These are phyloP conservation scores for Calephelis perditalis DNA, from an alignment of 2,888 invertebrate genomes.

Conservation along the genomic window DNA sequence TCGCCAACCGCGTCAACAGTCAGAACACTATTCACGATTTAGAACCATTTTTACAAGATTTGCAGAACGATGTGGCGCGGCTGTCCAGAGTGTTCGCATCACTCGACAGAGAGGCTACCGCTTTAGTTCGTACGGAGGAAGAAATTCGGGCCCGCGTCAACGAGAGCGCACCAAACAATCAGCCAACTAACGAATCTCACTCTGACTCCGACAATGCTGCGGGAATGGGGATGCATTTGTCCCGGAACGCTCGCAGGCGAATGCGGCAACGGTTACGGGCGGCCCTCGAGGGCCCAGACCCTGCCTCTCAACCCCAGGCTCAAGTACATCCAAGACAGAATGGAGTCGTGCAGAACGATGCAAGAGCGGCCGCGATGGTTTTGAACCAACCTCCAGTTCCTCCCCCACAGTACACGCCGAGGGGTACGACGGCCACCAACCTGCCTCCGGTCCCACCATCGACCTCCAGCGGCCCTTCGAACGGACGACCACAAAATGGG, in stretches of 20 bases:
- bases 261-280: constrained; percentile 53
- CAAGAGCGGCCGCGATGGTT: constrained; percentile 10
- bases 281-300: constrained; percentile 40
- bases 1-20: constrained; percentile 53
- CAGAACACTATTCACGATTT: constrained; percentile 39
- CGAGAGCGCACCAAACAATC: constrained; percentile 21
- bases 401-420: constrained; percentile 24
- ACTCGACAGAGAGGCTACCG: constrained; percentile 52
- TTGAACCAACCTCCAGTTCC: constrained; percentile 22
- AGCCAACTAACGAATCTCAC: constrained; percentile 27
- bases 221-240: constrained; percentile 31
- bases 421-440: constrained; percentile 25
- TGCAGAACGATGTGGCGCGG: constrained; percentile 56
- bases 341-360: not conserved
- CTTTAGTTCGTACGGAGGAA: constrained; percentile 46
- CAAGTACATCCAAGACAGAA: constrained; percentile 3
- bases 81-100: constrained; percentile 57
- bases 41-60: constrained; percentile 52
- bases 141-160: constrained; percentile 37
- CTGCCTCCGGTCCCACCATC: constrained; percentile 16
- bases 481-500: constrained; percentile 36
- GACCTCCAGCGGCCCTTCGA: constrained; percentile 36
- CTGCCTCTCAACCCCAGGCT: constrained; percentile 20
- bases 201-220: constrained; percentile 23
- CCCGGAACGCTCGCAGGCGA: constrained; percentile 59